Conservation (phyloP, 53 echinoderm and acorn worm genomes). For the Henricia sp. region DNA sequence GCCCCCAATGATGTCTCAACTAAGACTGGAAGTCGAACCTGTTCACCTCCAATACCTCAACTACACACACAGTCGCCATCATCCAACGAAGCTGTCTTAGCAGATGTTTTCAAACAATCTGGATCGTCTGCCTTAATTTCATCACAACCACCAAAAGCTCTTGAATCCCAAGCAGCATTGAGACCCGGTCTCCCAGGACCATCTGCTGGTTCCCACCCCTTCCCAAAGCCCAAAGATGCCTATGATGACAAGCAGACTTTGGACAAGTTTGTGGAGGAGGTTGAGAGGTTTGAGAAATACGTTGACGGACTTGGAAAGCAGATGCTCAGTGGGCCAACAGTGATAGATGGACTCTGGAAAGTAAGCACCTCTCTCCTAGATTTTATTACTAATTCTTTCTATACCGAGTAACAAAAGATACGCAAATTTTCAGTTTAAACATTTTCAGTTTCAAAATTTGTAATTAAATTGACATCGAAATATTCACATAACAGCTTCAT, state of each 20-base stretch:
- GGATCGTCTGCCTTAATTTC: no score
- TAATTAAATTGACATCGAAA: no score
- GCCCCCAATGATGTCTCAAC: slow-evolving; percentile 6
- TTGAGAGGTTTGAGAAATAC: slow-evolving; percentile 89
- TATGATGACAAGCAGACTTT: slow-evolving; percentile 82
- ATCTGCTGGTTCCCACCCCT: neutral
- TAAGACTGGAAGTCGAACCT: slow-evolving; percentile 17
- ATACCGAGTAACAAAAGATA: no score
- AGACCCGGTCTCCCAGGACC: neutral
- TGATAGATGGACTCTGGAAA: slow-evolving; percentile 95
- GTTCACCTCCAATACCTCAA: neutral
- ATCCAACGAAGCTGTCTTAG: slow-evolving; percentile 11
- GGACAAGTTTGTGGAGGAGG: slow-evolving; percentile 95
- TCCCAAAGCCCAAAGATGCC: slow-evolving; percentile 62
- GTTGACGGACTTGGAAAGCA: slow-evolving; percentile 91
- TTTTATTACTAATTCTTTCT: no score
- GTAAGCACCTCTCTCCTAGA: no score
- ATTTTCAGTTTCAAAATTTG: no score
- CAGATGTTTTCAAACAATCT: slow-evolving; percentile 29
- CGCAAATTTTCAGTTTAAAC: no score
- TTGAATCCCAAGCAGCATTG: neutral
- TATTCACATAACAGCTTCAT: no score
- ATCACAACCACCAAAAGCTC: neutral
- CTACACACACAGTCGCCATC: slow-evolving; percentile 27
- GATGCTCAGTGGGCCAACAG: slow-evolving; percentile 97